Conservation (phyloP, 1,140 invertebrate species). For the Magallana angulata region DNA sequence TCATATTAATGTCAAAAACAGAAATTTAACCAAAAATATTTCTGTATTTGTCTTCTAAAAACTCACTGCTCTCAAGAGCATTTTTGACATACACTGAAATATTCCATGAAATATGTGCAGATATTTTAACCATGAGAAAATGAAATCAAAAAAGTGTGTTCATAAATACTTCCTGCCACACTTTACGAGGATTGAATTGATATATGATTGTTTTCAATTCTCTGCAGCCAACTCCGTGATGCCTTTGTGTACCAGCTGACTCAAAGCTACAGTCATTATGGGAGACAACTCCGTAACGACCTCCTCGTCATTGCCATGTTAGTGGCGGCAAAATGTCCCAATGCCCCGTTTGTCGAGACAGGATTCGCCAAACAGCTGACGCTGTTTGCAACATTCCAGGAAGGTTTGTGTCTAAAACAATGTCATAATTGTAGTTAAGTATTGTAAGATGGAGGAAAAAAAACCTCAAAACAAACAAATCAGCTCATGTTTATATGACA, state of each 20-base stretch:
- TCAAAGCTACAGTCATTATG: constrained; percentile 78
- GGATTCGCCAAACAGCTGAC: constrained; percentile 79
- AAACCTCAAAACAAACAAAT: background rate
- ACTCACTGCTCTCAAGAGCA: too few relatives aligned
- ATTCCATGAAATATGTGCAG: too few relatives aligned
- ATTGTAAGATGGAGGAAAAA: background rate
- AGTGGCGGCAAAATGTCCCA: constrained; percentile 68
- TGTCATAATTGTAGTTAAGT: background rate
- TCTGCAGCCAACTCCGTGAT: constrained; percentile 77
- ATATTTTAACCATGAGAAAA: too few relatives aligned
- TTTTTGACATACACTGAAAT: too few relatives aligned
- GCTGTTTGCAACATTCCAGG: constrained; percentile 79
- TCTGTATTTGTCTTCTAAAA: too few relatives aligned
- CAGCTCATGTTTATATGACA: too few relatives aligned
- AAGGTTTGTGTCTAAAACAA: constrained; percentile 70
- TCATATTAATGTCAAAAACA: too few relatives aligned
- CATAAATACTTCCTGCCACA: background rate
- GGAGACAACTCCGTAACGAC: constrained; percentile 79
- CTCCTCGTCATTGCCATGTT: constrained; percentile 76
- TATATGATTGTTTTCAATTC: background rate
- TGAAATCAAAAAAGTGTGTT: background rate
- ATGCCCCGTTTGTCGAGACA: constrained; percentile 79
- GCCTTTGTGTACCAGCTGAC: constrained; percentile 78
- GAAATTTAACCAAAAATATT: too few relatives aligned
- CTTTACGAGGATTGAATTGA: background rate